phyloP scores from a whole-genome alignment of 2,888 invertebrate species.

The Syritta pipiens region DNA sequence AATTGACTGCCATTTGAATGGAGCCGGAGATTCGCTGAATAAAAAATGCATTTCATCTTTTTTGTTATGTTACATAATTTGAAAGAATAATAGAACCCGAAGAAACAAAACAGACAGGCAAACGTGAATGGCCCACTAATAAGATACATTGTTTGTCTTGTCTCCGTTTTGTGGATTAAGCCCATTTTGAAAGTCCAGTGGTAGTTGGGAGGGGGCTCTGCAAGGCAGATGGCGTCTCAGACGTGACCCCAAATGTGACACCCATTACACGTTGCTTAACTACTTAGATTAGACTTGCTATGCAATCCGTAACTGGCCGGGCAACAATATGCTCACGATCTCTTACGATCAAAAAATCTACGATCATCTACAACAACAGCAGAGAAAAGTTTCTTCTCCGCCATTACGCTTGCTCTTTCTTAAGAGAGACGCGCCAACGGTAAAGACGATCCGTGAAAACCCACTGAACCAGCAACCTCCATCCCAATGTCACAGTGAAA shows the following conservation, averaged over 20 bases:
- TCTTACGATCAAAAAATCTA: slow-evolving; percentile 47
- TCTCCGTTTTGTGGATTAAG: slow-evolving; percentile 1
- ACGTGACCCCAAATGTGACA: slow-evolving; percentile 29
- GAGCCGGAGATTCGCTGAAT: no score
- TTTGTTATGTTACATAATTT: slow-evolving; percentile 19
- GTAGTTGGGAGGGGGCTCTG: no score
- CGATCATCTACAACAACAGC: slow-evolving; percentile 37
- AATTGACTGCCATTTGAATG: background rate
- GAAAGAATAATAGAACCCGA: no score
- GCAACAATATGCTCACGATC: slow-evolving; percentile 28
- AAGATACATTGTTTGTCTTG: background rate
- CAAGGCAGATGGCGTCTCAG: background rate
- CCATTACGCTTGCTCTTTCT: slow-evolving; percentile 5
- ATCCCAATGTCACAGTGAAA: slow-evolving; percentile 54
- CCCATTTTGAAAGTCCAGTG: slow-evolving; percentile 26
- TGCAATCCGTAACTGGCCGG: slow-evolving; percentile 24
- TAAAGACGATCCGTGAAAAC: slow-evolving; percentile 33
- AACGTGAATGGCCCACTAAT: background rate
- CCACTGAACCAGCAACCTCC: slow-evolving; percentile 57
- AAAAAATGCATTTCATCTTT: background rate
- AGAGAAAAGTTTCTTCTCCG: background rate
- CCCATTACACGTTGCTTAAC: slow-evolving; percentile 41
- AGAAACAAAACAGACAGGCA: no score
- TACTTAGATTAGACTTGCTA: slow-evolving; percentile 23
- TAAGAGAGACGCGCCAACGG: background rate